These are phyloP conservation scores for Brachyistius frenatus DNA, from an alignment of 2,113 vertebrate genomes.

Conservation along the genomic window DNA sequence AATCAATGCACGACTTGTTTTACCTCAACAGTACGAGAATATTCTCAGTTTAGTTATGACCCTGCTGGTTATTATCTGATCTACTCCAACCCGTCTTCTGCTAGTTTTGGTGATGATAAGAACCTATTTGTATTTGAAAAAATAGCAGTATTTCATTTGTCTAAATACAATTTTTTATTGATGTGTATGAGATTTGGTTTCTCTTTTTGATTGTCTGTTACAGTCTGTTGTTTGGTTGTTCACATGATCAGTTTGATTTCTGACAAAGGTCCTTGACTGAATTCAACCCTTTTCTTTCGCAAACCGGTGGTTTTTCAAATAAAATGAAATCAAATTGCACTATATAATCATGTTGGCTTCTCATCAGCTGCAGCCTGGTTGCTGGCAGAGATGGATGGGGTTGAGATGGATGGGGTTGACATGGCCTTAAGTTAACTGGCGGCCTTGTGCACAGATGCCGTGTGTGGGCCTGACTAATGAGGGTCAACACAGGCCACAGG, in stretches of 20 bases:
- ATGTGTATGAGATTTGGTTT: too few relatives aligned
- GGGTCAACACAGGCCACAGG: constrained; percentile 69
- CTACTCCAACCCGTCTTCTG: too few relatives aligned
- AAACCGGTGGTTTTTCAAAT: neutral
- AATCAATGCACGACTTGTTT: too few relatives aligned
- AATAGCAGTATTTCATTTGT: too few relatives aligned
- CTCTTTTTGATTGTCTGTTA: too few relatives aligned
- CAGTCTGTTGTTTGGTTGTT: neutral
- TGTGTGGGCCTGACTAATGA: constrained; percentile 82
- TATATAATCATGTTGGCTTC: neutral
- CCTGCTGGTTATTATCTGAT: too few relatives aligned
- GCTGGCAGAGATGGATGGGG: constrained; percentile 63
- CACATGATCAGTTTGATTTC: neutral
- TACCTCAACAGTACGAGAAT: too few relatives aligned
- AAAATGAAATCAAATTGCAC: neutral
- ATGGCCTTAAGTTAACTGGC: constrained; percentile 45
- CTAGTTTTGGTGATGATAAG: too few relatives aligned
- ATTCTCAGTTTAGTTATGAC: too few relatives aligned
- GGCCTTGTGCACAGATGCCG: constrained; percentile 57
- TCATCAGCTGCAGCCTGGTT: constrained; percentile 17
- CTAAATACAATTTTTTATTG: too few relatives aligned
- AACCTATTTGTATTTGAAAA: too few relatives aligned
- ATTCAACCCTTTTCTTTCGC: neutral
- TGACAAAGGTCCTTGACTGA: neutral
- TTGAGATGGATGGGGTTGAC: constrained; percentile 57